Evolutionary conservation across 2,113 vertebrate species (phyloP), one percentile per base, ranked within the genome.

Genomic region (Malurus alboscapulatus): DNA sequence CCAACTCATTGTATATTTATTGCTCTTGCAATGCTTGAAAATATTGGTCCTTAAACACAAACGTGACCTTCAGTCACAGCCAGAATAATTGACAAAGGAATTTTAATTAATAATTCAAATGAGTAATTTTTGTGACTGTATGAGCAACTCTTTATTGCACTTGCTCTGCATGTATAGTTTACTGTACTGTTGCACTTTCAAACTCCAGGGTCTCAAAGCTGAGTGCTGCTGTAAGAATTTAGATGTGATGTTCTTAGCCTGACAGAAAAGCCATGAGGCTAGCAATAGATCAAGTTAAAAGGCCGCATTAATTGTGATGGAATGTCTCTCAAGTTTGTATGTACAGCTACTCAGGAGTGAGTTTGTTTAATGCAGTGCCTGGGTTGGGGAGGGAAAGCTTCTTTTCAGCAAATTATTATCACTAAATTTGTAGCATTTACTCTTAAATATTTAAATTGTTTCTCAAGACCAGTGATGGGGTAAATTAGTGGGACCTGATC

Each of bases 371-470:
- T 47, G 19, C 29, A 51, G 1, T 51, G 8, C 10, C 36, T 15
- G 27, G 4, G 6, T 3, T 17, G 25, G 13, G 14, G 9, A 9
- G 1, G 2, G n/a, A 40, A 29, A 40, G 11, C 17, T 68, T 71
- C 16, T 76, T 71, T 82, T 16, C 34, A 76, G 12, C 6, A 17
- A 26, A 16, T 19, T 75, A 79, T n/a, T 65, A 18, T 57, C 9
- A 10, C 22, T 76, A 26, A 68, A 63, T 51, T 4, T 50, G 6
- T 66, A 62, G 15, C 14, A 40, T 67, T 36, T 83, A n/a, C 14
- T 86, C 38, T 34, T 68, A 66, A 25, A 63, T 61, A 15, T 9
- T 42, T 34, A 25, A 77, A 5, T 57, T 68, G 6, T 77, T 83
- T 62, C 9, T 62, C 9, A 62, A 59, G 29, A 51, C 4, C 1